Conservation (phyloP, 2,888 invertebrate genomes). For the Andrena trimmerana region DNA sequence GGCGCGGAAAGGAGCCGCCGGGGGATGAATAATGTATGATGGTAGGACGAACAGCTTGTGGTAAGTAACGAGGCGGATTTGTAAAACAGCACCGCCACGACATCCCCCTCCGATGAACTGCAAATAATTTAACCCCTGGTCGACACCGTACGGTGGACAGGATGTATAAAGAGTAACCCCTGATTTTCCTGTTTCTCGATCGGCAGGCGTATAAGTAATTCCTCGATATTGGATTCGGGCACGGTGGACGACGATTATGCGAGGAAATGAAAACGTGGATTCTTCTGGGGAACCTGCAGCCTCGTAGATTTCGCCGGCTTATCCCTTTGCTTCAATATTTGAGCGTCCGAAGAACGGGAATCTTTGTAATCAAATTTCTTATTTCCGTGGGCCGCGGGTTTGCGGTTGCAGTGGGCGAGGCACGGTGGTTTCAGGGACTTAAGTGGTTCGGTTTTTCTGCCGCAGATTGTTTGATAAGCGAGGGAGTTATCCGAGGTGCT, state of each 20-base stretch:
- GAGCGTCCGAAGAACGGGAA: not conserved
- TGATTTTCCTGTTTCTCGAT: conserved; percentile 33
- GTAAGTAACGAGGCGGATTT: conserved; percentile 74
- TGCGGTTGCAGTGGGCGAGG: not conserved
- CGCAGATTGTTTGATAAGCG: not conserved
- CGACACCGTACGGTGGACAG: conserved; percentile 17
- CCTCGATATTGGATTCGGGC: not conserved
- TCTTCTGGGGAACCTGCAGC: not conserved
- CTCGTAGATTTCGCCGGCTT: not conserved
- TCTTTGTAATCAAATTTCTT: conserved; percentile 2
- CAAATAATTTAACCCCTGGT: conserved; percentile 64
- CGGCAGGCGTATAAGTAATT: not conserved
- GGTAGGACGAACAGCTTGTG: conserved; percentile 59
- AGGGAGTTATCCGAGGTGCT: not conserved
- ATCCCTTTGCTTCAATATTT: not conserved
- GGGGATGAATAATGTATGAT: conserved; percentile 70
- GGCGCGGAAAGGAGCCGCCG: conserved; percentile 56
- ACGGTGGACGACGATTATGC: not conserved
- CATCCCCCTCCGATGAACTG: conserved; percentile 56
- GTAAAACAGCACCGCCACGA: conserved; percentile 63
- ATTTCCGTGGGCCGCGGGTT: not conserved
- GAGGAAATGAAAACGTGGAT: conserved; percentile 7
- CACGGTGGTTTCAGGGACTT: too few relatives aligned
- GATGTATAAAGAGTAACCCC: conserved; percentile 34
- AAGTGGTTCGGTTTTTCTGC: not conserved